phyloP scores from a whole-genome alignment of 2,888 invertebrate species.

The Mamestra brassicae region DNA sequence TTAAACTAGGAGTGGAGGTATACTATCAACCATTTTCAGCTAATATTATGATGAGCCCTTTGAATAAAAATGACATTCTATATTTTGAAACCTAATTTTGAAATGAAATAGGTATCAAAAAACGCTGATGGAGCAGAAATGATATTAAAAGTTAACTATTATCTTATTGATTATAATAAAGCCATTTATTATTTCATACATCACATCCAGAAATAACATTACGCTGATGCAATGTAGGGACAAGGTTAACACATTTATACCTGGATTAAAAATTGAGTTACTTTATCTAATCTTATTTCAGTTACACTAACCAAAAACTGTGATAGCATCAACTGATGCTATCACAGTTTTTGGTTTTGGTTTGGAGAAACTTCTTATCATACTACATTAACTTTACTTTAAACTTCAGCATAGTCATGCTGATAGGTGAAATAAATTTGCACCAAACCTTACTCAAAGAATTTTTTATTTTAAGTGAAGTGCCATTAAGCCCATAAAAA shows the following conservation, averaged over 20 bases:
- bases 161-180: neutral
- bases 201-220: neutral
- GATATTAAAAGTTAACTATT: neutral
- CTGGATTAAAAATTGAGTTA: slow-evolving; percentile 18
- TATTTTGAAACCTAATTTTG: neutral
- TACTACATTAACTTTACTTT: slow-evolving; percentile 7
- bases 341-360: too few species aligned
- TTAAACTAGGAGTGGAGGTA: neutral
- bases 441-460: neutral
- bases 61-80: neutral
- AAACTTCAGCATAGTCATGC: neutral
- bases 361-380: slow-evolving; percentile 11
- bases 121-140: neutral
- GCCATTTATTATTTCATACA: neutral
- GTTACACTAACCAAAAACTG: slow-evolving; percentile 10
- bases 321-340: slow-evolving; percentile 36
- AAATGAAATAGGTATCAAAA: neutral
- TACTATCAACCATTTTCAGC: neutral
- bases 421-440: slow-evolving; percentile 5
- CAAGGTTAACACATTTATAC: neutral
- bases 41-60: neutral
- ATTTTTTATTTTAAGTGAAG: neutral
- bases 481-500: too few species aligned
- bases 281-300: slow-evolving; percentile 38
- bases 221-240: neutral